A percentile compares a stretch with the other conserved stretches of the same genome.
Evolutionary conservation across 2,797 vertebrate genomes (phyloP).

Genomic region (Eospalax fontanierii): DNA sequence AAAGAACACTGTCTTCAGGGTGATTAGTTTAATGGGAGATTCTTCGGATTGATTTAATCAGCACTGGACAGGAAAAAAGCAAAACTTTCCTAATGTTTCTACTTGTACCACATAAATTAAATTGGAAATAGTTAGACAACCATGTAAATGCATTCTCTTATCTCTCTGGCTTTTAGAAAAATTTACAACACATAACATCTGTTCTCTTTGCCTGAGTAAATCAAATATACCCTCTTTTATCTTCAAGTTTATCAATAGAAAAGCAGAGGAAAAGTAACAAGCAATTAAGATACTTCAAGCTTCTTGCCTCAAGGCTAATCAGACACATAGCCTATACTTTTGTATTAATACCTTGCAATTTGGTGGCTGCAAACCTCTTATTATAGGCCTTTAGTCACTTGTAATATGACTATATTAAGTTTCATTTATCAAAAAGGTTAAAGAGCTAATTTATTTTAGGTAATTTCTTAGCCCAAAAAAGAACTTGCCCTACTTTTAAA

Average conservation of each 20-base stretch:
- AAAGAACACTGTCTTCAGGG: constrained; percentile 68
- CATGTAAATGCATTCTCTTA: constrained; percentile 74
- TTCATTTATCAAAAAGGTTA: constrained; percentile 77
- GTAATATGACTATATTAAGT: constrained; percentile 63
- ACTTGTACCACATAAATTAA: constrained; percentile 79
- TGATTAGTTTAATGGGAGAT: constrained; percentile 71
- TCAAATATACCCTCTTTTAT: constrained; percentile 80
- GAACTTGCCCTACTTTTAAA: constrained; percentile 50
- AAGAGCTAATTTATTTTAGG: constrained; percentile 75
- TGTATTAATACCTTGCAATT: constrained; percentile 74
- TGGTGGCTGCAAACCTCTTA: constrained; percentile 68
- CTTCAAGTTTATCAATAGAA: constrained; percentile 83
- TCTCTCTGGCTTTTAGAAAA: constrained; percentile 76
- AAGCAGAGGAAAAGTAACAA: constrained; percentile 76
- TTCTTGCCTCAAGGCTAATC: constrained; percentile 74
- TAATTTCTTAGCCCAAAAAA: constrained; percentile 69
- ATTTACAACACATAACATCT: constrained; percentile 79
- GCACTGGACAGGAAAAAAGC: constrained; percentile 48
- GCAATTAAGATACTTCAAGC: constrained; percentile 76
- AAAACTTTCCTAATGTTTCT: constrained; percentile 75
- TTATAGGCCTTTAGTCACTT: constrained; percentile 73
- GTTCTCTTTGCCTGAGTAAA: constrained; percentile 74
- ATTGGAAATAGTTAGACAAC: constrained; percentile 69
- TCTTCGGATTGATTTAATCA: constrained; percentile 75
- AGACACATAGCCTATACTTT: constrained; percentile 65